Evolutionary conservation across 1,140 invertebrate species (phyloP), one percentile per base, ranked within the genome.

Genomic region (Archivesica marissinica): DNA sequence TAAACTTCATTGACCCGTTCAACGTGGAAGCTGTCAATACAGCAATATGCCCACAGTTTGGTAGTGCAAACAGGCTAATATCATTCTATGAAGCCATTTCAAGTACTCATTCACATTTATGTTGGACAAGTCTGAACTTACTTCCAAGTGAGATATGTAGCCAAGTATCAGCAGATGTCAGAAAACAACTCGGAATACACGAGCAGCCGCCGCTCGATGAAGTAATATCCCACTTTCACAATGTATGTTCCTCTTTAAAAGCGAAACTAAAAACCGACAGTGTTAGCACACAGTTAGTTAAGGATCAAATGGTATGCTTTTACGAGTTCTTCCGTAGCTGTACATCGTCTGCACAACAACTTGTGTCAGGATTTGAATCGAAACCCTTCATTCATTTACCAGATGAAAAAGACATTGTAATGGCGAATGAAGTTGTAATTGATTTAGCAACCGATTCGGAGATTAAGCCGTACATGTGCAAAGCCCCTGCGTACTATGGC

Each of bases 381-480:
- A 30, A 35, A 38, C 72, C 72, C 0, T 75, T 75, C 50, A 38
- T 75, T 3, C 50, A 75, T 75, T 20, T 75, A 23, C 72, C 72
- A 1, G 72, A 75, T 4, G 72, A 75, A 20, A 75, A 75, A 30
- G 47, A 52, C 17, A 50, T 75, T 50, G 72, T 75, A 11, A 4
- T 52, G 1, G 47, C 20, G n/a, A 52, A 13, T 25, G 44, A 75
- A 52, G 30, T 75, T 33, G 50, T 75, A 1, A 54, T 75, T 15
- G 50, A 75, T 2, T 28, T 75, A 20, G 4, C 35, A 13, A n/a
- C 44, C 2, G 44, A 2, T 9, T 54, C 25, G 11, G 44, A 75
- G 33, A 54, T 75, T 25, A 75, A 75, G 25, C 72, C 72, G 17
- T 75, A 54, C 23, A 35, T 75, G 20, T 75, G 35, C 25, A 50